These are phyloP conservation scores for Temnothorax longispinosus DNA, from an alignment of 1,140 invertebrate genomes.

Conservation along the genomic window DNA sequence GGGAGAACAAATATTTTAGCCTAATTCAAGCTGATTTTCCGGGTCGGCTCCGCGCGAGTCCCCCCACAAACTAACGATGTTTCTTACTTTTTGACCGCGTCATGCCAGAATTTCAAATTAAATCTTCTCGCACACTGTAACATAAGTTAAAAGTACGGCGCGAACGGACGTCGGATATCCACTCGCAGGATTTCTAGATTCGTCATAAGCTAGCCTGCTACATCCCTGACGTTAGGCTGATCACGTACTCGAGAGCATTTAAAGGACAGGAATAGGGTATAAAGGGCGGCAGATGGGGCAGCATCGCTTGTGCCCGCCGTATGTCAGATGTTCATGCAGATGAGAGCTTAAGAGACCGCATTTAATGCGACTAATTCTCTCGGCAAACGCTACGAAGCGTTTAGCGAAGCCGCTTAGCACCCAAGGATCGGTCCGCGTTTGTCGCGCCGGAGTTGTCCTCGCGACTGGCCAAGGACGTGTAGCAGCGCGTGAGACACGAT, in stretches of 20 bases:
- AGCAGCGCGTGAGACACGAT: background rate
- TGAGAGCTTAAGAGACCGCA: constrained; percentile 62
- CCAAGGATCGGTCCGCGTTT: constrained; percentile 32
- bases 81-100: background rate
- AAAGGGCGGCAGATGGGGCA: constrained; percentile 75
- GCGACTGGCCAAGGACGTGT: background rate
- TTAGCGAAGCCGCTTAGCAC: constrained; percentile 44
- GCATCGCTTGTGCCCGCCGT: constrained; percentile 71
- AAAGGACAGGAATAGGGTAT: constrained; percentile 35
- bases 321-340: constrained; percentile 81
- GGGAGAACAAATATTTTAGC: constrained; percentile 46
- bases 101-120: background rate
- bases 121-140: background rate
- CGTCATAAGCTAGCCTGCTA: background rate
- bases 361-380: constrained; percentile 75
- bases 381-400: constrained; percentile 65
- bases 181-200: constrained; percentile 5
- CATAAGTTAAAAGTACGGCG: background rate
- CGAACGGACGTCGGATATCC: background rate
- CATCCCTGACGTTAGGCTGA: background rate
- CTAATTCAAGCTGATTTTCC: constrained; percentile 52
- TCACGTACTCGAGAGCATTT: constrained; percentile 27
- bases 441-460: constrained; percentile 9
- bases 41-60: background rate
- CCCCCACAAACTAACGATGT: background rate